Evolutionary conservation across 35 echinoderm and acorn worm genomes (phyloP).

Genomic region (Hemicentrotus pulcherrimus): DNA sequence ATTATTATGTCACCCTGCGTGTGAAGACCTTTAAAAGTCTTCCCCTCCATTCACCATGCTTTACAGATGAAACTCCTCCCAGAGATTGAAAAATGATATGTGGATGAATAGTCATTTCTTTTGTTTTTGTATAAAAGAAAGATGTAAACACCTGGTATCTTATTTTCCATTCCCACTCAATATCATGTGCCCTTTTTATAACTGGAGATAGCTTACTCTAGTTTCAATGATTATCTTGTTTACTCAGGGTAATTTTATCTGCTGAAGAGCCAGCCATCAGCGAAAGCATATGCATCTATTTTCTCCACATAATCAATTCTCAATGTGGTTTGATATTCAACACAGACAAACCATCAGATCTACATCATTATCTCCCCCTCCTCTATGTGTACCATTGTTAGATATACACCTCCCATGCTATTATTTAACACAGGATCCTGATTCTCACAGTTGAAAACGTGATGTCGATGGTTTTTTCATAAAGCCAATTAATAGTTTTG

Average conservation of each 20-base stretch:
- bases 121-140: background rate
- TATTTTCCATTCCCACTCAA: background rate
- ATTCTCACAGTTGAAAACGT: background rate
- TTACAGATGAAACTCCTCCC: background rate
- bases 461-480: background rate
- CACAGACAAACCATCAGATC: background rate
- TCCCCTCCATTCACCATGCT: too few species aligned
- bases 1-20: too few species aligned
- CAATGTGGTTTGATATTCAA: background rate
- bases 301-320: too few species aligned
- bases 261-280: background rate
- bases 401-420: background rate
- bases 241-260: conserved; percentile 35
- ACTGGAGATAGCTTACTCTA: background rate
- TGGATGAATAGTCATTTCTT: background rate
- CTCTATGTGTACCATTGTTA: too few species aligned
- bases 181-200: background rate
- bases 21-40: too few species aligned
- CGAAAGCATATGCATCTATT: background rate
- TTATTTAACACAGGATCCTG: background rate
- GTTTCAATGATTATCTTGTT: conserved; percentile 26
- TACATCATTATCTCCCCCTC: background rate
- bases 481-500: background rate
- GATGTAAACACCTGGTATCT: background rate
- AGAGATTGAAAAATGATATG: background rate